Evolutionary conservation across 2,888 invertebrate genomes (phyloP).

Genomic region (Neoaliturus tenellus): DNA sequence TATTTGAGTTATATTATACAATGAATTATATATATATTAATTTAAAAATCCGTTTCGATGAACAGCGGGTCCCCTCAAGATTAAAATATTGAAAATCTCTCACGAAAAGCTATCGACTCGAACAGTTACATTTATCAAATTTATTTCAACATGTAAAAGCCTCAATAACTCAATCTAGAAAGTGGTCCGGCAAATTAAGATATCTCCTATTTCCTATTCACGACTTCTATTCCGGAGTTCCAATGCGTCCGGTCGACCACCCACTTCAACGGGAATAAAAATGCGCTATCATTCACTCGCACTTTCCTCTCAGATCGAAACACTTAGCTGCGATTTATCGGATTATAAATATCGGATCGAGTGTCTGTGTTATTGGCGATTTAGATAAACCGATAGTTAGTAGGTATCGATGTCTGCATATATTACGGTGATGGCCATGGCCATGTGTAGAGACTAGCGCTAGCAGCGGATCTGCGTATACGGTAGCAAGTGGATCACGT

Average conservation of each 20-base stretch:
- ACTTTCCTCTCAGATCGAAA: background rate
- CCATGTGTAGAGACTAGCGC: background rate
- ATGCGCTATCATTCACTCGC: background rate
- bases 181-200: too few relatives aligned
- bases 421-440: background rate
- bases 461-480: background rate
- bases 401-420: background rate
- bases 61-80: too few relatives aligned
- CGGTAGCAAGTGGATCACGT: background rate
- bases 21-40: too few relatives aligned
- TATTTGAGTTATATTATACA: too few relatives aligned
- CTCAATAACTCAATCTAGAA: too few relatives aligned
- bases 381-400: background rate
- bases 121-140: too few relatives aligned
- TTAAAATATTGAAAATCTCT: too few relatives aligned
- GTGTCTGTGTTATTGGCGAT: constrained; percentile 9
- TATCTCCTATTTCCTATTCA: too few relatives aligned
- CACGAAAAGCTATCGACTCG: too few relatives aligned
- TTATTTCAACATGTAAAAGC: too few relatives aligned
- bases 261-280: background rate
- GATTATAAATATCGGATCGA: constrained; percentile 23
- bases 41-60: too few relatives aligned
- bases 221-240: background rate
- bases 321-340: constrained; percentile 13
- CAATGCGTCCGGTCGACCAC: background rate